Evolutionary conservation across 2,113 vertebrate genomes (phyloP).

Genomic region (Rhinoderma darwinii): DNA sequence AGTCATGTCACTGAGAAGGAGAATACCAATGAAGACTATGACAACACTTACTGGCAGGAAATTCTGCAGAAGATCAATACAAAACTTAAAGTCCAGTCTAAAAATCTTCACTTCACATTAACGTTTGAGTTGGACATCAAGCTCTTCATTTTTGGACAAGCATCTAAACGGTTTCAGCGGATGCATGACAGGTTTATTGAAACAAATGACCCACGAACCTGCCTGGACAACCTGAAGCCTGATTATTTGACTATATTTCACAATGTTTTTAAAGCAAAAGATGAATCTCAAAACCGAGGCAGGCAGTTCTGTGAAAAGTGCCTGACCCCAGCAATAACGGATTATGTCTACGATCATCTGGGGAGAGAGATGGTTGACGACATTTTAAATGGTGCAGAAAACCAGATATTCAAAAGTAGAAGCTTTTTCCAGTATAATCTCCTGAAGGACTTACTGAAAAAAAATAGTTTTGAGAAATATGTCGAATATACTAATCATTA

Average conservation of each 20-base stretch:
- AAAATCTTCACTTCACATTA: not conserved
- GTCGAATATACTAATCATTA: slow-evolving; percentile 39
- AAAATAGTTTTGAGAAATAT: slow-evolving; percentile 42
- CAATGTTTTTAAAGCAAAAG: slow-evolving; percentile 33
- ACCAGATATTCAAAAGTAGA: not conserved
- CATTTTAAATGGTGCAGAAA: not conserved
- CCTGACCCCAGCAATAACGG: slow-evolving; percentile 50
- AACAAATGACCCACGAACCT: not conserved
- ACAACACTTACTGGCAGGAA: slow-evolving; percentile 60
- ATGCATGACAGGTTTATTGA: slow-evolving; percentile 35
- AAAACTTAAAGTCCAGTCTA: not conserved
- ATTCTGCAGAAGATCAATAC: slow-evolving; percentile 70
- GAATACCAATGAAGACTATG: slow-evolving; percentile 65
- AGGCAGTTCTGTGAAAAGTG: slow-evolving; percentile 54
- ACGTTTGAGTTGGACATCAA: slow-evolving; percentile 55
- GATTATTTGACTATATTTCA: slow-evolving; percentile 28
- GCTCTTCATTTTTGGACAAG: slow-evolving; percentile 23
- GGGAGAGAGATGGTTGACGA: slow-evolving; percentile 56
- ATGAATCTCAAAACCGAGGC: slow-evolving; percentile 29
- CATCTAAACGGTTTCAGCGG: slow-evolving; percentile 40
- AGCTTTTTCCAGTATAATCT: slow-evolving; percentile 55
- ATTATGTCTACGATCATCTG: slow-evolving; percentile 32
- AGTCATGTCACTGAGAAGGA: slow-evolving; percentile 66
- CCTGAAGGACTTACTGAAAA: slow-evolving; percentile 51
- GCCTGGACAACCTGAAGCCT: slow-evolving; percentile 31